Percentiles rank a stretch among this genome's conserved stretches.
phyloP scores from a whole-genome alignment of 2,888 invertebrate species.

The Molorchus minor region DNA sequence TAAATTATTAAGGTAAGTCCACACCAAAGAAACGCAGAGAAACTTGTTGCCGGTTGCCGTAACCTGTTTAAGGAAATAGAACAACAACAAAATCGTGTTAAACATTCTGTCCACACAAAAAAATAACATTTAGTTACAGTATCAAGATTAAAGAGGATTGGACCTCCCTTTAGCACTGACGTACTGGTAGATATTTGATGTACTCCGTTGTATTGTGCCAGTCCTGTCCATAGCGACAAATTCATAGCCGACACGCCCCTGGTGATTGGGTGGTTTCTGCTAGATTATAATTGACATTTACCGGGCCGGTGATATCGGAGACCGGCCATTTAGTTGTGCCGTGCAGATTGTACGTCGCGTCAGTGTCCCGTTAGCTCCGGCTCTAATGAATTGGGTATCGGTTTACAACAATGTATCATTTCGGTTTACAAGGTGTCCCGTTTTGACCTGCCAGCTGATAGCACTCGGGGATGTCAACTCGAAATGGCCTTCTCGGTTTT shows the following conservation, averaged over 20 bases:
- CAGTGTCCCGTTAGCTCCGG: constrained; percentile 23
- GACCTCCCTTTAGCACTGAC: too few relatives aligned
- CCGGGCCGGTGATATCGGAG: constrained; percentile 44
- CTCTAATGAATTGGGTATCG: constrained; percentile 38
- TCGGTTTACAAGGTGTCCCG: constrained; percentile 12
- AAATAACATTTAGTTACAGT: too few relatives aligned
- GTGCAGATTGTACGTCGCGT: constrained; percentile 34
- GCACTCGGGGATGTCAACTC: not conserved
- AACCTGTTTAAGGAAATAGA: too few relatives aligned
- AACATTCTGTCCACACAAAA: too few relatives aligned
- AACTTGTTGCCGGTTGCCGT: too few relatives aligned
- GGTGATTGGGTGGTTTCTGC: constrained; percentile 45
- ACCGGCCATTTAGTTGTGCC: constrained; percentile 39
- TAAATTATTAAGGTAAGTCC: too few relatives aligned
- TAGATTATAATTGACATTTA: constrained; percentile 47
- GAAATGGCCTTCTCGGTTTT: not conserved
- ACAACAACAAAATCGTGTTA: too few relatives aligned
- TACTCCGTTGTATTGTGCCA: too few relatives aligned
- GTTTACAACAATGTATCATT: constrained; percentile 32
- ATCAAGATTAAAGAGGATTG: too few relatives aligned
- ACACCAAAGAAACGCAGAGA: too few relatives aligned
- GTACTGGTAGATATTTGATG: too few relatives aligned
- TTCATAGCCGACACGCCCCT: constrained; percentile 41
- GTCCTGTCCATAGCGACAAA: too few relatives aligned
- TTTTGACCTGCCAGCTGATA: constrained; percentile 4